Evolutionary conservation across 1,140 invertebrate species (phyloP).

Genomic region (Magallana ariakensis): DNA sequence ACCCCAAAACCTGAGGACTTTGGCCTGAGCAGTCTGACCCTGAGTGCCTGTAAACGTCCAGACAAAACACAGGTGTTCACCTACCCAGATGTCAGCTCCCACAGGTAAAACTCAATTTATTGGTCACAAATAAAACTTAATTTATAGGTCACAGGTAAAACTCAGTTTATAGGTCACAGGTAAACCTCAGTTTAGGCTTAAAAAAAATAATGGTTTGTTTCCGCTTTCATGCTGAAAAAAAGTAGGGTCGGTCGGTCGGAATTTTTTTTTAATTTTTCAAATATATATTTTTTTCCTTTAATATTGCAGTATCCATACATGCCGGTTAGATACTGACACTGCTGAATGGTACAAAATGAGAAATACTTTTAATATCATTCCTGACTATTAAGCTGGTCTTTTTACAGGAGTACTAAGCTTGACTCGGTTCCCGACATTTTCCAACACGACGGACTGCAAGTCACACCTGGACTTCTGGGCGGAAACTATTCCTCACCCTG

Average conservation of each 20-base stretch:
- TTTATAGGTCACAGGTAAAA: neutral
- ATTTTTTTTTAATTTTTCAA: no score
- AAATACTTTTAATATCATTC: neutral
- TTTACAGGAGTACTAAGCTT: neutral
- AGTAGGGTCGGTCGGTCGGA: no score
- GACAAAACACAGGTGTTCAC: constrained; percentile 2
- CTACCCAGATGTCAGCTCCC: neutral
- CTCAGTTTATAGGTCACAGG: neutral
- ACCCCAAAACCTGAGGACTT: constrained; percentile 22
- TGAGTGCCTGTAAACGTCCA: constrained; percentile 14
- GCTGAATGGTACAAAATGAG: no score
- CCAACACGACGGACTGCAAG: neutral
- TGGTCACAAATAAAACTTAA: neutral
- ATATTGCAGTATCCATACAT: no score
- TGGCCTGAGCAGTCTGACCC: neutral
- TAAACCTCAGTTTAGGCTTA: no score
- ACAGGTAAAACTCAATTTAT: constrained; percentile 6
- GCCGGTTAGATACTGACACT: no score
- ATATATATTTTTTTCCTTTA: no score
- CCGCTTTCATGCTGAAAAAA: no score
- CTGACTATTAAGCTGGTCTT: neutral
- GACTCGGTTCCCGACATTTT: neutral
- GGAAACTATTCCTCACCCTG: neutral
- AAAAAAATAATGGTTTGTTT: no score
- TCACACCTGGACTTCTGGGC: neutral